These are phyloP conservation scores for Alethe castanea DNA, from an alignment of 2,113 vertebrate genomes.

Conservation along the genomic window DNA sequence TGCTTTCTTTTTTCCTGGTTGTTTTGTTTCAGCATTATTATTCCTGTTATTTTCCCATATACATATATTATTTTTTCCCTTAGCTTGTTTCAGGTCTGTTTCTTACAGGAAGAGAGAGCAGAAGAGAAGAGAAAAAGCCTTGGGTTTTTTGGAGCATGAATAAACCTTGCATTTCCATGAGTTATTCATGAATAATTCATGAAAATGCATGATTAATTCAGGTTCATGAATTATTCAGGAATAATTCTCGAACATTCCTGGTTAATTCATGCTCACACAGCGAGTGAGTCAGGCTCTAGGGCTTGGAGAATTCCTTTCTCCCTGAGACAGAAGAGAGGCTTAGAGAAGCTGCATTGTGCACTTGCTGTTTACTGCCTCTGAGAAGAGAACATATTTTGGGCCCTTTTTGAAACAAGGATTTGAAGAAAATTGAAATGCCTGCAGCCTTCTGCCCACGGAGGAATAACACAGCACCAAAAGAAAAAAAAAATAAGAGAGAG, in stretches of 20 bases:
- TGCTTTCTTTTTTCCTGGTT: not conserved
- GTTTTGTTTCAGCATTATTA: not conserved
- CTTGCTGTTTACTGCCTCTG: not conserved
- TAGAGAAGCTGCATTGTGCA: not conserved
- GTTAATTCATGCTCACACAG: constrained; percentile 71
- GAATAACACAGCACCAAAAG: not conserved
- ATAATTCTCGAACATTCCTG: constrained; percentile 73
- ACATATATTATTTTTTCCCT: not conserved
- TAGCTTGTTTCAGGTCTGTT: constrained; percentile 30
- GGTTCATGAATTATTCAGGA: constrained; percentile 74
- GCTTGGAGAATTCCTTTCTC: constrained; percentile 44
- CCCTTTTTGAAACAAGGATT: not conserved
- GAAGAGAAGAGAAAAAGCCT: constrained; percentile 33
- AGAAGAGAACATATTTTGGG: not conserved
- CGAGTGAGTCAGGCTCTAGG: constrained; percentile 48
- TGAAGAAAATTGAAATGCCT: not conserved
- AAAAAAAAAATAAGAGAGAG: not conserved
- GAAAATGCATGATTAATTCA: constrained; percentile 74
- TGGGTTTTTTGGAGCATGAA: constrained; percentile 71
- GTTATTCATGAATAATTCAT: constrained; percentile 75
- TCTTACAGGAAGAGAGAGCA: constrained; percentile 31
- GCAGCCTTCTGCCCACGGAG: not conserved
- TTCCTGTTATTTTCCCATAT: constrained; percentile 13
- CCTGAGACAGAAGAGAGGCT: constrained; percentile 18
- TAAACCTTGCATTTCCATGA: constrained; percentile 75